Evolutionary conservation across 2,888 invertebrate species (phyloP).

Genomic region (Pasiphila rectangulata): DNA sequence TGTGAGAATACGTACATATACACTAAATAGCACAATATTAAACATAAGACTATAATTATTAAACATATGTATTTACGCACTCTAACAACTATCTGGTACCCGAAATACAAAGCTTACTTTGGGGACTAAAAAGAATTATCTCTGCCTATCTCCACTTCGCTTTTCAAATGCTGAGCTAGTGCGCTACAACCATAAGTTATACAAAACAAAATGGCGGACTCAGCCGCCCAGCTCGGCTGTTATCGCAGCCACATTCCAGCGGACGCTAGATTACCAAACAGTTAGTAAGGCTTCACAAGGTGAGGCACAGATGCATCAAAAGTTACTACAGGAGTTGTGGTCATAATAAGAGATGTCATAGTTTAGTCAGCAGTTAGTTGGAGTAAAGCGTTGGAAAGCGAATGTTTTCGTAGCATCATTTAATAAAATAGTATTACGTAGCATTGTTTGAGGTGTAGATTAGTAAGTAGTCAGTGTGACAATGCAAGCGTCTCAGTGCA

Average conservation of each 20-base stretch:
- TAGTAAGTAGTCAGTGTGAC: slow-evolving; percentile 1
- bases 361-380: slow-evolving; percentile 2
- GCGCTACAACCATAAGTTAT: slow-evolving; percentile 22
- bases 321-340: slow-evolving; percentile 1
- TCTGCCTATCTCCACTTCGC: too few relatives aligned
- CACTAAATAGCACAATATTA: too few relatives aligned
- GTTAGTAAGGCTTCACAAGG: slow-evolving; percentile 20
- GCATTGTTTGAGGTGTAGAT: neutral
- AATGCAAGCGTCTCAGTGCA: neutral
- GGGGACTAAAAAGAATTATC: too few relatives aligned
- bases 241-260: slow-evolving; percentile 71
- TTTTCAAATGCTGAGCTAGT: too few relatives aligned
- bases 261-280: slow-evolving; percentile 27
- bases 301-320: slow-evolving; percentile 6
- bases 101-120: too few relatives aligned
- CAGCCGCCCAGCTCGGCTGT: slow-evolving; percentile 67
- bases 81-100: too few relatives aligned
- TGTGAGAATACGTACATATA: too few relatives aligned
- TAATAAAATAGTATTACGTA: neutral
- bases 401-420: slow-evolving; percentile 1
- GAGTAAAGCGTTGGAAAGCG: neutral
- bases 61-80: too few relatives aligned
- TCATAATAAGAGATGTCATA: too few relatives aligned
- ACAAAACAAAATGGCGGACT: slow-evolving; percentile 29
- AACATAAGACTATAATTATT: too few relatives aligned